Base-by-base conservation (phyloP, 2,113 vertebrate genomes). In the Grantiella picta region DNA sequence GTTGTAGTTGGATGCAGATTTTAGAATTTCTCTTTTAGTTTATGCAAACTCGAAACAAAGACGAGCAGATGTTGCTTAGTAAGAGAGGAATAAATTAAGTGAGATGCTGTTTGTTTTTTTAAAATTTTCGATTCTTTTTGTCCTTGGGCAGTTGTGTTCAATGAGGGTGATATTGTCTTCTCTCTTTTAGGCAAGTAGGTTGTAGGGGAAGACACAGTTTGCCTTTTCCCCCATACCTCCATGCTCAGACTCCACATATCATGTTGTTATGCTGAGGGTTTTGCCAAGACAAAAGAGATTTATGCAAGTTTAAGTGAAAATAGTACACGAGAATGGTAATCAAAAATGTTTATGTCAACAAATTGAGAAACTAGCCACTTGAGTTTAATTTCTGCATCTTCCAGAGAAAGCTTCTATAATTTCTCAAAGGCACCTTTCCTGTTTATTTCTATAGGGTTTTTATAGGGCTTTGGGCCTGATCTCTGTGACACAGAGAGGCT, bases 161-260 rank as follows among this genome's bases (percentile, higher is more conserved):
- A 16, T 72, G 47, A 80, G 1, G 4, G 1, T 80, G 50, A 83
- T 27, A 45, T 23, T 29, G 11, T 72, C 36, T 80, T 57, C 31
- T 75, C 31, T 64, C 12, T 75, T 35, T 60, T 64, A 85, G 42
- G 28, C 14, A 45, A 44, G 9, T 13, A 40, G 47, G 15, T 63
- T 77, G 21, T 52, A 52, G 52, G 35, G 27, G 17, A 94, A 65
- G 50, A 47, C 21, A 29, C 9, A 61, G 59, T 23, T 49, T 23
- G 13, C 28, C 47, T 21, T 83, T 83, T 35, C 33, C 23, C 9
- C n/a, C 29, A 12, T 76, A 47, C 3, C 4, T 45, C 22, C 13
- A 7, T 5, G 36, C 13, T 54, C 0, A 0, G 27, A 54, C 20
- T 44, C 21, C 14, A 8, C 22, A 21, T 25, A 31, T 24, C 1